These are phyloP conservation scores for Cheracebus regulus DNA, from an alignment of 2,797 vertebrate genomes.

Conservation along the genomic window DNA sequence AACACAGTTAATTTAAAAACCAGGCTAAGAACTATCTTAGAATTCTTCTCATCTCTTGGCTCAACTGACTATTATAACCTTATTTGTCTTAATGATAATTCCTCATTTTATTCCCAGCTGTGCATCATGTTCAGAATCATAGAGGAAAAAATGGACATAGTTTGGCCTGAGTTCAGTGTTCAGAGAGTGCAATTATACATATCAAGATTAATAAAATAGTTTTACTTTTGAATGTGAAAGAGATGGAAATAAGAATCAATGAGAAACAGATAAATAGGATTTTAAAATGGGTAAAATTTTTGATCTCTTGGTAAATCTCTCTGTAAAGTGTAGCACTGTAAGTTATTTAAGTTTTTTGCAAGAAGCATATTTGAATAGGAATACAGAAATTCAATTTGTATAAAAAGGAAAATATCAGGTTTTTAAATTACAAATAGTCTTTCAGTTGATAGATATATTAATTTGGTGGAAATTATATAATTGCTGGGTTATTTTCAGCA, in stretches of 20 bases:
- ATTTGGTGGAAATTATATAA: not conserved
- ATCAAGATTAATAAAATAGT: not conserved
- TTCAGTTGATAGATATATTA: not conserved
- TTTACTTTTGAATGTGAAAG: slow-evolving; percentile 17
- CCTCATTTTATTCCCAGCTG: slow-evolving; percentile 47
- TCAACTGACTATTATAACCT: slow-evolving; percentile 6
- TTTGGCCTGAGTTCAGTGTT: slow-evolving; percentile 32
- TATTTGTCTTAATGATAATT: slow-evolving; percentile 56
- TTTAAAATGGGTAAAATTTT: not conserved
- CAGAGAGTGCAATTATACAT: slow-evolving; percentile 39
- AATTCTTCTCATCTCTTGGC: slow-evolving; percentile 50
- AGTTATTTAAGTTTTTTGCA: not conserved
- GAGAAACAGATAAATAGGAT: not conserved
- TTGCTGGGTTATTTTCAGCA: not conserved
- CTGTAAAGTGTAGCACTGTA: not conserved
- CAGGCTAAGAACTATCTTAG: not conserved
- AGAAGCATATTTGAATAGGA: not conserved
- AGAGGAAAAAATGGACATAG: not conserved
- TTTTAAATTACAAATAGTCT: not conserved
- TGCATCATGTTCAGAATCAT: slow-evolving; percentile 10
- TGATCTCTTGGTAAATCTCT: not conserved
- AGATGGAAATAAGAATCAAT: slow-evolving; percentile 19
- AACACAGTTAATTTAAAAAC: slow-evolving; percentile 24
- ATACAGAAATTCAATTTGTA: not conserved
- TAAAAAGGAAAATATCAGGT: not conserved